Percentiles rank a stretch among this genome's conserved stretches.
Conservation (phyloP, 2,797 vertebrate genomes). For the Enteromius paludinosus region DNA sequence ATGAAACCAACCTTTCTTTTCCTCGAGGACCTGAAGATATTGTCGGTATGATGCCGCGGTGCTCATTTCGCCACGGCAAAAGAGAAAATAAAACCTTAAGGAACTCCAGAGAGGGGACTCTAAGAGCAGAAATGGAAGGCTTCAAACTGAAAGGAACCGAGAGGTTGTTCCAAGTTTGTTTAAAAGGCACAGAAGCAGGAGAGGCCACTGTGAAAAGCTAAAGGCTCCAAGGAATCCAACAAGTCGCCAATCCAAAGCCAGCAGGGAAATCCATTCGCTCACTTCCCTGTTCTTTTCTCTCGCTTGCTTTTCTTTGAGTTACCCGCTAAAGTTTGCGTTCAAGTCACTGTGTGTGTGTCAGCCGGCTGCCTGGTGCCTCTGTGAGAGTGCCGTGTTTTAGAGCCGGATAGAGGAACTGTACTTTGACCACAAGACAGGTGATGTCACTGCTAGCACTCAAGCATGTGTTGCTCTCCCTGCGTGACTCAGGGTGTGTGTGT, state of each 20-base stretch:
- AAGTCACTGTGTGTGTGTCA: slow-evolving; percentile 38
- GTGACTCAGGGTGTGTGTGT: slow-evolving; percentile 46
- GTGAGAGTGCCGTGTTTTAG: slow-evolving; percentile 63
- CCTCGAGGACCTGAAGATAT: slow-evolving; percentile 79
- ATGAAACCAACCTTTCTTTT: slow-evolving; percentile 80
- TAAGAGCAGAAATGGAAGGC: slow-evolving; percentile 3
- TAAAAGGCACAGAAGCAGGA: slow-evolving; percentile 43
- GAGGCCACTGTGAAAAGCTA: slow-evolving; percentile 45
- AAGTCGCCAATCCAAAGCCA: slow-evolving; percentile 65
- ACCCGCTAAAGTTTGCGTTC: slow-evolving; percentile 26
- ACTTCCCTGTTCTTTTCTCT: slow-evolving; percentile 50
- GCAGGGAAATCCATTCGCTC: slow-evolving; percentile 68
- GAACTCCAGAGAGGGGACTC: slow-evolving; percentile 9
- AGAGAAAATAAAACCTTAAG: slow-evolving; percentile 20
- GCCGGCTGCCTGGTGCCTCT: slow-evolving; percentile 51
- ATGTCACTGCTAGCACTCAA: slow-evolving; percentile 75
- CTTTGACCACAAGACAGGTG: slow-evolving; percentile 82
- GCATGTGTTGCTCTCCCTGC: slow-evolving; percentile 69
- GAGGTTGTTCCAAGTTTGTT: slow-evolving; percentile 11
- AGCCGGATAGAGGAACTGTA: slow-evolving; percentile 82
- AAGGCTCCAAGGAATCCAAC: slow-evolving; percentile 57
- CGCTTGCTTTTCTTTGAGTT: slow-evolving; percentile 13
- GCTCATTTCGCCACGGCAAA: slow-evolving; percentile 70
- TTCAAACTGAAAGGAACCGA: slow-evolving; percentile 10
- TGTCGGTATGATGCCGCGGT: slow-evolving; percentile 75